Evolutionary conservation across 2,113 vertebrate species (phyloP).

Genomic region (Sceloporus undulatus): DNA sequence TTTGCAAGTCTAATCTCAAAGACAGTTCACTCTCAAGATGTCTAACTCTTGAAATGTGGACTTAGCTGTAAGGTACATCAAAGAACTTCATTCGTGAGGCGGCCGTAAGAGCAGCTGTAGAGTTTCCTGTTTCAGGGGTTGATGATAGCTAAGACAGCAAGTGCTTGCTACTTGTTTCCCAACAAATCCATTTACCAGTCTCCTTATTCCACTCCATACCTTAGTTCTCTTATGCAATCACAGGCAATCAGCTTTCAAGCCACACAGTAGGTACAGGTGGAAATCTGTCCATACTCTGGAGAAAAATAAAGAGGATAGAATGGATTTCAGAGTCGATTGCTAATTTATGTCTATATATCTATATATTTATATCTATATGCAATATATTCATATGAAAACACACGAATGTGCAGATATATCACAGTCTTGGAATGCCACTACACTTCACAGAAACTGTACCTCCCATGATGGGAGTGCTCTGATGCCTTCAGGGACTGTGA

Average conservation of each 20-base stretch:
- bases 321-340: background rate
- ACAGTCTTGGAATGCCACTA: background rate
- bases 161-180: background rate
- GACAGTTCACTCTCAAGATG: constrained; percentile 52
- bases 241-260: background rate
- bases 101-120: background rate
- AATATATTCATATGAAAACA: too few relatives aligned
- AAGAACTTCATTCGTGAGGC: accelerated
- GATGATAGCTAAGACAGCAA: accelerated
- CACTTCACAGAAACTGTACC: background rate
- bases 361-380: too few relatives aligned
- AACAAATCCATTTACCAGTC: accelerated
- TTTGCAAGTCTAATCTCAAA: constrained; percentile 76
- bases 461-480: background rate
- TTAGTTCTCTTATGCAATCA: background rate
- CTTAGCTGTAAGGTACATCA: constrained; percentile 8
- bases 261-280: background rate
- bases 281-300: background rate
- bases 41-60: constrained; percentile 34
- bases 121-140: accelerated
- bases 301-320: background rate
- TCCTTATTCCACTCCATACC: background rate
- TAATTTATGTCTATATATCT: too few relatives aligned
- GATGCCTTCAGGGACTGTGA: background rate
- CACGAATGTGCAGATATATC: too few relatives aligned